Evolutionary conservation across 2,797 vertebrate genomes (phyloP).

Genomic region (Euphonia xanthogaster): DNA sequence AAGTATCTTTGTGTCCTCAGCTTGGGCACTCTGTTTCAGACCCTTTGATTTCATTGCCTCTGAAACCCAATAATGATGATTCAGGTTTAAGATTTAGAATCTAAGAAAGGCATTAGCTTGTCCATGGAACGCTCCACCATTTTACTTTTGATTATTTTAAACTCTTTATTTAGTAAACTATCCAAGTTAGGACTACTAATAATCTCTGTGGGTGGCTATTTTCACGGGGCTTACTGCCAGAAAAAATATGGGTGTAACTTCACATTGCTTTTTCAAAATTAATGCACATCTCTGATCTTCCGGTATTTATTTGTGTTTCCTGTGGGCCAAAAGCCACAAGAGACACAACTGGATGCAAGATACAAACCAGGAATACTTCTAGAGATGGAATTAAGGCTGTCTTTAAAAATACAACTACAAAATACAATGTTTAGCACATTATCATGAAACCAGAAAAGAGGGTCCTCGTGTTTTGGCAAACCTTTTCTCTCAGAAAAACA

Average conservation of each 20-base stretch:
- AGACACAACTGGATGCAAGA: not conserved
- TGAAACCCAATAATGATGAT: not conserved
- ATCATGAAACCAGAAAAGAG: not conserved
- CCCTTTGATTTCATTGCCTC: rapidly evolving
- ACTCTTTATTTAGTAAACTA: not conserved
- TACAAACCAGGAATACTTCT: not conserved
- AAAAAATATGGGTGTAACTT: not conserved
- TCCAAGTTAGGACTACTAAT: not conserved
- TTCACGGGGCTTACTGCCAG: not conserved
- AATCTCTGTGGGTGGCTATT: not conserved
- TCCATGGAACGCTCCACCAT: not conserved
- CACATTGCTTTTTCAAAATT: not conserved
- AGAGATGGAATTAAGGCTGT: not conserved
- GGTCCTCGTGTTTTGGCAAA: not conserved
- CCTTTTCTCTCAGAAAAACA: not conserved
- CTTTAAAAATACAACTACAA: not conserved
- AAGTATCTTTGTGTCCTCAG: not conserved
- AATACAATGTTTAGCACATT: not conserved
- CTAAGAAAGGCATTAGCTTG: not conserved
- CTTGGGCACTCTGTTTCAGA: not conserved
- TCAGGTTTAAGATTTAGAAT: not conserved
- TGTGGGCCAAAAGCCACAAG: not conserved
- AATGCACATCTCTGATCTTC: not conserved
- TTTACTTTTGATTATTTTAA: not conserved
- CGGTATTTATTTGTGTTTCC: not conserved